Percentiles rank a stretch among this genome's conserved stretches.
phyloP scores from a whole-genome alignment of 2,888 invertebrate genomes.

The Sarcophaga variegata region DNA sequence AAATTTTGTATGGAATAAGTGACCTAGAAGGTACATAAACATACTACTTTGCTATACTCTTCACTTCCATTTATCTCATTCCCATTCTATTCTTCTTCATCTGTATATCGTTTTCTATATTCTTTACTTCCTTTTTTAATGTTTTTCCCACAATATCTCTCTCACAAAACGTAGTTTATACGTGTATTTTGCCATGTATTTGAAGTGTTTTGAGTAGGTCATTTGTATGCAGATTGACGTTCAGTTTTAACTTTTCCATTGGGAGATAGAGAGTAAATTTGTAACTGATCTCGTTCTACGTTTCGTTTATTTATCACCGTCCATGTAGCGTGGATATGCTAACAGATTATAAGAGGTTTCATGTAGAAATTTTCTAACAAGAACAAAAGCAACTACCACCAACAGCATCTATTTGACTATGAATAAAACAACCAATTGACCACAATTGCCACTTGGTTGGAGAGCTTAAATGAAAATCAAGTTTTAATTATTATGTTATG shows the following conservation, averaged over 20 bases:
- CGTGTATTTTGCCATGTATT: slow-evolving; percentile 9
- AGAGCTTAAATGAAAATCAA: slow-evolving; percentile 30
- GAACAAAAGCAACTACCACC: not conserved
- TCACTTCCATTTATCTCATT: not conserved
- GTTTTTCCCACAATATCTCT: not conserved
- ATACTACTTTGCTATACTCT: slow-evolving; percentile 41
- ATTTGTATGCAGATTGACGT: slow-evolving; percentile 63
- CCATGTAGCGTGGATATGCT: too few relatives aligned
- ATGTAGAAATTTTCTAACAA: not conserved
- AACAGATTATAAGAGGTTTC: not conserved
- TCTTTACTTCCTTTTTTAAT: not conserved
- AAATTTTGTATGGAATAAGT: too few relatives aligned
- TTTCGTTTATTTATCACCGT: slow-evolving; percentile 10
- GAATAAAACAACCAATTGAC: slow-evolving; percentile 3
- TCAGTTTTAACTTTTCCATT: slow-evolving; percentile 10
- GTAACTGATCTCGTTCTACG: not conserved
- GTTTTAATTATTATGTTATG: too few relatives aligned
- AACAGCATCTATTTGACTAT: not conserved
- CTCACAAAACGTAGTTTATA: not conserved
- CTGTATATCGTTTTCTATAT: too few relatives aligned
- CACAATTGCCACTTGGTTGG: slow-evolving; percentile 10
- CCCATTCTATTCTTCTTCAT: too few relatives aligned
- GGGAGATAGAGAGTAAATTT: not conserved
- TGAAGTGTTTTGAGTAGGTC: slow-evolving; percentile 34
- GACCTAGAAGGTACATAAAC: too few relatives aligned